A percentile compares a stretch with the other conserved stretches of the same genome.
phyloP scores from a whole-genome alignment of 30 jellyfish, hydroid and myxozoan genomes.

The Morbakka virulenta region DNA sequence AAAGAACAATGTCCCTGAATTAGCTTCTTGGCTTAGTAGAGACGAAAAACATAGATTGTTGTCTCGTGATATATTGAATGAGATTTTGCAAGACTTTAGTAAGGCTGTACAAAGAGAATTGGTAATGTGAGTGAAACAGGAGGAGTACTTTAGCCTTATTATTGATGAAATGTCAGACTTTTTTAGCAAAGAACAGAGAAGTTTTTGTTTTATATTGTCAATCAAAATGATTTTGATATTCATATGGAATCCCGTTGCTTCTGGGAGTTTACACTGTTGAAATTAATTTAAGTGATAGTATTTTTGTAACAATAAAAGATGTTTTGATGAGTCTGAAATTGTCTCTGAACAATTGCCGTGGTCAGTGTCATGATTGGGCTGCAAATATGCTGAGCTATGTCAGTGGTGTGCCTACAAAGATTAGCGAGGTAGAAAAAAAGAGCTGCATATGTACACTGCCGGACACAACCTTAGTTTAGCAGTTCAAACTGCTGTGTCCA shows the following conservation, averaged over 20 bases:
- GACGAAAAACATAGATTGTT: slow-evolving; percentile 39
- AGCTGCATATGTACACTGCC: slow-evolving; percentile 39
- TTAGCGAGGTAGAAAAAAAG: background rate
- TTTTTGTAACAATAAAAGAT: slow-evolving; percentile 1
- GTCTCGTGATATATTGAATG: slow-evolving; percentile 40
- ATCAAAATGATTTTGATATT: background rate
- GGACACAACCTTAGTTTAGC: slow-evolving; percentile 52
- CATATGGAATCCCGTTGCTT: too few relatives aligned
- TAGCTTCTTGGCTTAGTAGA: slow-evolving; percentile 54
- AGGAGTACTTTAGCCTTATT: slow-evolving; percentile 38
- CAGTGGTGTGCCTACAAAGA: too few relatives aligned
- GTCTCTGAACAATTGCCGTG: too few relatives aligned
- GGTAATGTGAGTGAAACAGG: slow-evolving; percentile 42
- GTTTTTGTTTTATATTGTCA: slow-evolving; percentile 8
- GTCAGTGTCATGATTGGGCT: slow-evolving; percentile 35
- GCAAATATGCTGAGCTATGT: slow-evolving; percentile 9
- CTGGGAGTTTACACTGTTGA: too few relatives aligned
- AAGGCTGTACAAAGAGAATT: slow-evolving; percentile 38
- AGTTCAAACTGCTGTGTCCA: slow-evolving; percentile 45
- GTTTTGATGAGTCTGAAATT: background rate
- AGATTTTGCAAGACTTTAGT: slow-evolving; percentile 43
- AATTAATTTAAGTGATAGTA: slow-evolving; percentile 12
- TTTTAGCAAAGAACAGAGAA: slow-evolving; percentile 44
- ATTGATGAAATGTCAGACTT: slow-evolving; percentile 10
- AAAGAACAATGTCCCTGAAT: slow-evolving; percentile 42